phyloP scores from a whole-genome alignment of 2,888 invertebrate species.

The Drosophila anomalata region DNA sequence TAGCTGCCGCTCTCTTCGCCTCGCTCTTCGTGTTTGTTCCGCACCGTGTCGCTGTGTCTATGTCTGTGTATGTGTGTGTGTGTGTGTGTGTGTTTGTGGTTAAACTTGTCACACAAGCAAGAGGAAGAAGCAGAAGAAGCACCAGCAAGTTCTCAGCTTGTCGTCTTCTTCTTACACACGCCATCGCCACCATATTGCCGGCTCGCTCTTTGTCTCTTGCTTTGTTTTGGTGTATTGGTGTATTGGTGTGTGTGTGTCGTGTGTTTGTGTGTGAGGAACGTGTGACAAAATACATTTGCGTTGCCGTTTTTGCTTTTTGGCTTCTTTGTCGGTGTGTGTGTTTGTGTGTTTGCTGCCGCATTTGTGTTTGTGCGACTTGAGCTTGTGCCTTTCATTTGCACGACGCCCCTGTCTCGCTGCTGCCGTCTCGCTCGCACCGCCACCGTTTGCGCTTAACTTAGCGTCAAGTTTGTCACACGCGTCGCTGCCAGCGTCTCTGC shows the following conservation, averaged over 20 bases:
- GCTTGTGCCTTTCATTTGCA: slow-evolving; percentile 72
- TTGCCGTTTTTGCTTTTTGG: slow-evolving; percentile 76
- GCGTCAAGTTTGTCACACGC: slow-evolving; percentile 79
- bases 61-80: slow-evolving; percentile 14
- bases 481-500: slow-evolving; percentile 46
- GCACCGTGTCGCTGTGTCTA: background rate
- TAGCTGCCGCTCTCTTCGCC: slow-evolving; percentile 67
- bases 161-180: slow-evolving; percentile 73
- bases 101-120: slow-evolving; percentile 81
- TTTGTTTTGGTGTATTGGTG: slow-evolving; percentile 11
- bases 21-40: slow-evolving; percentile 37
- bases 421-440: slow-evolving; percentile 66
- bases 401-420: slow-evolving; percentile 47
- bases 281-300: slow-evolving; percentile 78
- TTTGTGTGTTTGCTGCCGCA: slow-evolving; percentile 18
- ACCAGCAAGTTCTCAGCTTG: slow-evolving; percentile 57
- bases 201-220: slow-evolving; percentile 60
- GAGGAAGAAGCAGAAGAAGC: slow-evolving; percentile 46
- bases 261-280: slow-evolving; percentile 51
- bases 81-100: slow-evolving; percentile 71
- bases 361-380: slow-evolving; percentile 53
- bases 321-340: slow-evolving; percentile 57
- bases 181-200: slow-evolving; percentile 52
- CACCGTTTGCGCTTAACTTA: slow-evolving; percentile 67
- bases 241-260: slow-evolving; percentile 16